These are phyloP conservation scores for Temnothorax nylanderi DNA, from an alignment of 1,140 invertebrate genomes.

Conservation along the genomic window DNA sequence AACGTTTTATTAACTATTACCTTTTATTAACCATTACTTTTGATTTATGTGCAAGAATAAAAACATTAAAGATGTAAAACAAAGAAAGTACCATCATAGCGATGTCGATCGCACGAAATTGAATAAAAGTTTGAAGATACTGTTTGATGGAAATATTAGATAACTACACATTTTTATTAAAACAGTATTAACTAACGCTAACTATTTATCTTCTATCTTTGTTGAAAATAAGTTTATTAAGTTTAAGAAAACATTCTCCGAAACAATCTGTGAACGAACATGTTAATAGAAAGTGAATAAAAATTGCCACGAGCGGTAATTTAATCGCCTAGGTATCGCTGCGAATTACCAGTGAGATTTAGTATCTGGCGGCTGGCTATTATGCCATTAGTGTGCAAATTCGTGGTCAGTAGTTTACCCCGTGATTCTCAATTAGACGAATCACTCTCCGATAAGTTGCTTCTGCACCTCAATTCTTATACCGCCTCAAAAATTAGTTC, in stretches of 20 bases:
- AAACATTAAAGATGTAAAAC: neutral
- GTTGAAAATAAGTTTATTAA: neutral
- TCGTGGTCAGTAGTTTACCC: constrained; percentile 11
- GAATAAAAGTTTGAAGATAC: neutral
- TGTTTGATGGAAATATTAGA: neutral
- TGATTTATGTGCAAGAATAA: neutral
- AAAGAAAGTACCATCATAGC: neutral
- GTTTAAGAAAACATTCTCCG: neutral
- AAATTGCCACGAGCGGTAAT: neutral
- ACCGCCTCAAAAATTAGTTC: constrained; percentile 27
- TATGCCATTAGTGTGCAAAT: constrained; percentile 53
- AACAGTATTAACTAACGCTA: neutral
- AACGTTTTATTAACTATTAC: neutral
- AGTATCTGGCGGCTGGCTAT: neutral
- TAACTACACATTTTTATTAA: neutral
- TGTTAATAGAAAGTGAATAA: neutral
- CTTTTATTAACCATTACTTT: too few species aligned
- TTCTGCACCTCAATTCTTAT: constrained; percentile 9
- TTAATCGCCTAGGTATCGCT: constrained; percentile 2
- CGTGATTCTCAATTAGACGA: constrained; percentile 37
- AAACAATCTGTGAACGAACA: neutral
- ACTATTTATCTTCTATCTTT: neutral
- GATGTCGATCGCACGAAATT: neutral
- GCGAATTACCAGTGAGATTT: constrained; percentile 28
- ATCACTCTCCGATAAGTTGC: constrained; percentile 27